Evolutionary conservation across 1,140 invertebrate species (phyloP).

Genomic region (Drosophila nikananu): DNA sequence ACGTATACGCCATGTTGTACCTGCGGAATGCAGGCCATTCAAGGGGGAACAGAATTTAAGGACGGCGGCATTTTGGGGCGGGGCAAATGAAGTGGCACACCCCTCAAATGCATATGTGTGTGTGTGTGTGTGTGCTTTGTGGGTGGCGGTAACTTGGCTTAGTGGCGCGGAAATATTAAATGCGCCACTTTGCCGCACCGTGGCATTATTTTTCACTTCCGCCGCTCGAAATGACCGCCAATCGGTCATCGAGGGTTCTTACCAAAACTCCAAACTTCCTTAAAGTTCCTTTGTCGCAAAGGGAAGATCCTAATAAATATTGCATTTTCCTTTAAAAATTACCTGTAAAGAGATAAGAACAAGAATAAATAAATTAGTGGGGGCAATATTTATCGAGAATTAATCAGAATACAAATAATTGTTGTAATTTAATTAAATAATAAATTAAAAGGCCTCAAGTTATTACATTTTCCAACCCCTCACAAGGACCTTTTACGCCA

Average conservation of each 20-base stretch:
- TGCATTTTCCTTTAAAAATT: background rate
- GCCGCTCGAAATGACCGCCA: conserved; percentile 45
- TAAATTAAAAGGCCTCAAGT: background rate
- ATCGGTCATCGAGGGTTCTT: conserved; percentile 40
- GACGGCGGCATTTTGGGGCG: background rate
- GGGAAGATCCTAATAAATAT: background rate
- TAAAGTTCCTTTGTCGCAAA: background rate
- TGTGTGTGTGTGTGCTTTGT: conserved; percentile 6
- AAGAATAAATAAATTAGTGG: conserved; percentile 1
- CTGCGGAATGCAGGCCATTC: background rate
- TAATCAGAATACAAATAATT: background rate
- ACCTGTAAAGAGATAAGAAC: conserved; percentile 29
- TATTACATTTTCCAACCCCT: background rate
- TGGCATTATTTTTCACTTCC: conserved; percentile 79
- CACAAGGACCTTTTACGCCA: background rate
- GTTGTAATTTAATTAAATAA: background rate
- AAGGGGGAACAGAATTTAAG: background rate
- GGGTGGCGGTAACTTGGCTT: conserved; percentile 26
- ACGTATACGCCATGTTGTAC: conserved; percentile 21
- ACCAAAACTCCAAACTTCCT: too few relatives aligned
- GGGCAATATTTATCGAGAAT: too few relatives aligned
- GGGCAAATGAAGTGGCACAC: conserved; percentile 3
- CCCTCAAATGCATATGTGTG: conserved; percentile 5
- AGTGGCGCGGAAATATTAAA: conserved; percentile 77
- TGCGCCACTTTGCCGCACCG: conserved; percentile 75